A percentile compares a stretch with the other conserved stretches of the same genome.
These are phyloP conservation scores for Eupleurogrammus muticus DNA, from an alignment of 2,797 vertebrate species.

Conservation along the genomic window DNA sequence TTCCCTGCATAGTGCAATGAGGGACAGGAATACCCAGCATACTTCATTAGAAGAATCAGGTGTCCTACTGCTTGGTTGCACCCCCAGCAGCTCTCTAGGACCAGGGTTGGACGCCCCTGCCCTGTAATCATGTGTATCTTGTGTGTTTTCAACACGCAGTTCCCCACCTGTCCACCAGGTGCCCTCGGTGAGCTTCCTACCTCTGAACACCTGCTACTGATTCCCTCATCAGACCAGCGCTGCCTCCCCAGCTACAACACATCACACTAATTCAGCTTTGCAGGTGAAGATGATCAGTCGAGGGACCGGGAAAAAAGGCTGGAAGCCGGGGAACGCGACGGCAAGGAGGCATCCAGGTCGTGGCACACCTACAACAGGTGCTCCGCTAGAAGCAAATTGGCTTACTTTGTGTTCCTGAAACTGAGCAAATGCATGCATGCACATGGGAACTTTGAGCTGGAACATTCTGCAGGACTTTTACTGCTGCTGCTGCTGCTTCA, in stretches of 20 bases:
- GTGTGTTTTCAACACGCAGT: neutral
- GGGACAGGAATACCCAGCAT: no score
- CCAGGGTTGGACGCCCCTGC: no score
- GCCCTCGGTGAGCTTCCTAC: neutral
- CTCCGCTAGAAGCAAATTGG: neutral
- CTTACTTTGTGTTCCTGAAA: neutral
- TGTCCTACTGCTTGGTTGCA: no score
- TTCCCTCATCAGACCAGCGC: neutral
- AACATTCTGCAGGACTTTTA: neutral
- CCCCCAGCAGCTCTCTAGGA: no score
- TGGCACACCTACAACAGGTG: neutral
- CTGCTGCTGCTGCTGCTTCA: neutral
- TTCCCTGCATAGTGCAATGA: no score
- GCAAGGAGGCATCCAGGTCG: neutral
- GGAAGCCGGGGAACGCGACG: neutral
- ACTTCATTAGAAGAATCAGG: no score
- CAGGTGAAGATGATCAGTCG: neutral
- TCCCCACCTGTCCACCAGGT: constrained; percentile 5
- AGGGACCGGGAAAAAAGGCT: neutral
- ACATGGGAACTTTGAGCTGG: no score
- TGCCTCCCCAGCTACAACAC: neutral
- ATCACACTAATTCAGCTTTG: neutral
- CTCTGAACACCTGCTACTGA: neutral
- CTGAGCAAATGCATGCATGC: no score
- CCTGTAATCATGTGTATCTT: no score